Evolutionary conservation across 1,140 invertebrate genomes (phyloP).

Genomic region (Antheraea mylitta): DNA sequence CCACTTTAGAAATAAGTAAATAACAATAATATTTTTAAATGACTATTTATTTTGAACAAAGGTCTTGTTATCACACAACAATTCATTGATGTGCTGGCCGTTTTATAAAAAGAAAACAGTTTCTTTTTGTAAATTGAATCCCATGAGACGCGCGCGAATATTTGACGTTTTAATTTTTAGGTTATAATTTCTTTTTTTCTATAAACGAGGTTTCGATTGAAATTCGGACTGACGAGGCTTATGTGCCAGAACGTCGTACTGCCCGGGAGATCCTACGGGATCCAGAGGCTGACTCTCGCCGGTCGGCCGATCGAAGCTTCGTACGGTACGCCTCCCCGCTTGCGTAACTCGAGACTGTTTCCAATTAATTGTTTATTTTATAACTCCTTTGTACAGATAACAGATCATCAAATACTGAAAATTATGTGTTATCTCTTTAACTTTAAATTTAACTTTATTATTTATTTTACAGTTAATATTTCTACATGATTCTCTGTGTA

Average conservation of each 20-base stretch:
- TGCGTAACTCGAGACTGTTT: slow-evolving; percentile 68
- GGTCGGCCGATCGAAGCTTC: slow-evolving; percentile 54
- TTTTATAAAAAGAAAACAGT: slow-evolving; percentile 27
- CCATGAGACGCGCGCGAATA: slow-evolving; percentile 30
- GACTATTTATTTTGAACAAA: slow-evolving; percentile 20
- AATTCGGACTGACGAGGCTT: slow-evolving; percentile 21
- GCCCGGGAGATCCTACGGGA: slow-evolving; percentile 51
- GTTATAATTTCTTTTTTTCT: slow-evolving; percentile 24
- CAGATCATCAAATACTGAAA: too few relatives aligned
- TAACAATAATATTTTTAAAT: not conserved
- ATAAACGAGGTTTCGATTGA: slow-evolving; percentile 19
- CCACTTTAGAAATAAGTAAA: not conserved
- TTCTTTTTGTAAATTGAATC: slow-evolving; percentile 41
- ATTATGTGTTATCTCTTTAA: too few relatives aligned
- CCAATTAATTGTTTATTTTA: not conserved
- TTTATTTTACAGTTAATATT: not conserved
- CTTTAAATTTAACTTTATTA: too few relatives aligned
- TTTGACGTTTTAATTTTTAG: slow-evolving; percentile 25
- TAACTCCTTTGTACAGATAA: not conserved
- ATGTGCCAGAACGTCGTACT: slow-evolving; percentile 29
- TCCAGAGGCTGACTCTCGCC: slow-evolving; percentile 60
- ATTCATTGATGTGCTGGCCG: slow-evolving; percentile 33
- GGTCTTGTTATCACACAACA: slow-evolving; percentile 25
- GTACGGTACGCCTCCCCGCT: slow-evolving; percentile 58
- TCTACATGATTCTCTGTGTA: not conserved